Conservation (phyloP, 2,113 vertebrate species). For the Sarotherodon lohbergeri region DNA sequence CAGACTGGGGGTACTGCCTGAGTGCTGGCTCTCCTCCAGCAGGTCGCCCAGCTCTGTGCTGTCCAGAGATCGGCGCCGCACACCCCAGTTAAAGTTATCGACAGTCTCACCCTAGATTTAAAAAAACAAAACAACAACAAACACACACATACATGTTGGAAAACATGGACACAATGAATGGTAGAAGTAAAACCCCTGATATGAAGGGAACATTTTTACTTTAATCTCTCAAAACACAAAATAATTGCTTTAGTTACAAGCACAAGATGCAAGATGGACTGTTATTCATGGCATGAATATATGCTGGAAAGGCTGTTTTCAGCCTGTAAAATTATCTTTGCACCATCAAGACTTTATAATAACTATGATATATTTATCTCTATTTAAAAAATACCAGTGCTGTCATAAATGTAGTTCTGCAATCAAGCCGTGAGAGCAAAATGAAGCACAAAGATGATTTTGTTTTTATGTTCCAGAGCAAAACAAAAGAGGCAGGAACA, state of each 20-base stretch:
- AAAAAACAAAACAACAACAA: background rate
- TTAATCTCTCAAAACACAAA: background rate
- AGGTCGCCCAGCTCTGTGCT: slow-evolving; percentile 94
- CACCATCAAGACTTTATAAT: background rate
- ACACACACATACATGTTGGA: slow-evolving; percentile 12
- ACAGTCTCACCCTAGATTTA: slow-evolving; percentile 88
- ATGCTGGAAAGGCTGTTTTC: background rate
- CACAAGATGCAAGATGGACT: slow-evolving; percentile 44
- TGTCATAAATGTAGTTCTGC: slow-evolving; percentile 25
- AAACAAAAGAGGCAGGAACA: slow-evolving; percentile 41
- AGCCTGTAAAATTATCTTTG: background rate
- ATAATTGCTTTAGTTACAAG: slow-evolving; percentile 16
- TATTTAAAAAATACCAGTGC: background rate
- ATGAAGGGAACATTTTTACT: background rate
- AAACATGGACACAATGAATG: background rate
- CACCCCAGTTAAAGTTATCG: slow-evolving; percentile 99
- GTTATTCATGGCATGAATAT: slow-evolving; percentile 38
- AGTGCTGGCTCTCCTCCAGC: slow-evolving; percentile 92
- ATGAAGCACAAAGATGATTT: slow-evolving; percentile 24
- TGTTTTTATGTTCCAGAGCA: background rate
- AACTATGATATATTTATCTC: background rate
- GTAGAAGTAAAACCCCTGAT: background rate
- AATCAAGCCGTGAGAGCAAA: slow-evolving; percentile 44
- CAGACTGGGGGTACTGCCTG: slow-evolving; percentile 89
- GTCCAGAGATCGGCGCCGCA: slow-evolving; percentile 93